Evolutionary conservation across 2,797 vertebrate genomes (phyloP), one percentile per base, ranked within the genome.

Genomic region (Pygocentrus nattereri): DNA sequence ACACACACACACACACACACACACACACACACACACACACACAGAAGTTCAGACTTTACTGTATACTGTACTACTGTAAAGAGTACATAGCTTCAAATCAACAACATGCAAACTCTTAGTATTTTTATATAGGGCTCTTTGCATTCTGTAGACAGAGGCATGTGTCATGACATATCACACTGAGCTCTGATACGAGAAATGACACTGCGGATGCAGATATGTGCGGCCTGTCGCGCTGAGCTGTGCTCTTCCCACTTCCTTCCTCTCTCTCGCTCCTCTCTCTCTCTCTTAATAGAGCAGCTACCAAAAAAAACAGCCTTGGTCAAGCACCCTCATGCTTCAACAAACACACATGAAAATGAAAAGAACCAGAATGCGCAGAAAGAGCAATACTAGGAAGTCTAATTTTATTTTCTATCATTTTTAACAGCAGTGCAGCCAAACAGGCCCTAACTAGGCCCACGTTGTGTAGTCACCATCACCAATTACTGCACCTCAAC

Each of bases 221-320:
- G 21, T 69, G 64, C 30, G 49, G n/a, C 16, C 4, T 68, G 61
- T 76, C 38, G 58, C 30, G 21, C 31, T 52, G 59, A 80, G 70
- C 49, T 81, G 75, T 76, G 67, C 61, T 76, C 52, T 83, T 84
- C 76, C 87, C 87, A 90, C 91, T 93, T 93, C 90, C 92, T 94
- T 93, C 91, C 93, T 93, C 87, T 89, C 90, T 89, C 76, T 78
- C 56, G 44, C 73, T 44, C 58, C 41, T 79, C 47, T 71, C 56
- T 30, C 41, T 59, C 3, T 38, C 44, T 67, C 3, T 71, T 30
- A 16, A 38, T 49, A 11, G 15, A 31, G 74, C 38, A 10, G 34
- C 61, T 61, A 58, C 41, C n/a, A 76, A 78, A 47, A 76, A 64
- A 44, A 15, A 23, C 15, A 44, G 49, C 50, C 49, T n/a, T 19